Evolutionary conservation across 1,140 invertebrate species (phyloP), one percentile per base, ranked within the genome.

Genomic region (Lethrus apterus): DNA sequence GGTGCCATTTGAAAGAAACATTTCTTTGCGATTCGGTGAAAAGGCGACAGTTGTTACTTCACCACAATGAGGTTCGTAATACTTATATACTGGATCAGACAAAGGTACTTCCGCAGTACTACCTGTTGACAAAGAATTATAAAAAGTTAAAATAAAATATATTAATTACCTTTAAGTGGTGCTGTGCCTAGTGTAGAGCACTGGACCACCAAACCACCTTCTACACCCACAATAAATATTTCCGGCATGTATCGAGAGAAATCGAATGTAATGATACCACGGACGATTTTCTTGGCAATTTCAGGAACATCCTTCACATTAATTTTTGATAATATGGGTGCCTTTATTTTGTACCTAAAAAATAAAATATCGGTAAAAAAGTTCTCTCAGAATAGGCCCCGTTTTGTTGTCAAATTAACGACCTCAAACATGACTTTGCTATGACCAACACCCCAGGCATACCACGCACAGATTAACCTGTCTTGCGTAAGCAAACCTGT

Each of bases 221-320:
- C 65, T 29, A 53, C 48, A 2, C 55, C 65, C 10, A 65, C 55
- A 11, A 65, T 21, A 56, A 67, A 67, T 30, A 62, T 55, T 41
- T 65, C 63, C 2, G 52, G 54, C 4, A 52, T 23, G 45, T 59
- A 56, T 45, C 29, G 52, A 3, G 65, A 65, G 53, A 67, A 67
- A 53, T 63, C 58, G 40, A 67, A 67, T 24, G 51, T 47, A n/a
- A 57, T 46, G n/a, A 67, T 48, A n/a, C 62, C 62, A 11, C 50
- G 34, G 7, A 24, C 45, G 17, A 41, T 47, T 50, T 59, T 59
- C 29, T 51, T 58, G n/a, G 46, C 18, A 4, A 60, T 30, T 21
- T 50, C 26, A 36, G 54, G 43, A 8, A 49, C 40, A 8, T 34
- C 34, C 20, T 51, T 42, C 10, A 31, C n/a, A 30, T 43, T 32